Evolutionary conservation across 35 echinoderm and acorn worm genomes (phyloP).

Genomic region (Anneissia japonica): DNA sequence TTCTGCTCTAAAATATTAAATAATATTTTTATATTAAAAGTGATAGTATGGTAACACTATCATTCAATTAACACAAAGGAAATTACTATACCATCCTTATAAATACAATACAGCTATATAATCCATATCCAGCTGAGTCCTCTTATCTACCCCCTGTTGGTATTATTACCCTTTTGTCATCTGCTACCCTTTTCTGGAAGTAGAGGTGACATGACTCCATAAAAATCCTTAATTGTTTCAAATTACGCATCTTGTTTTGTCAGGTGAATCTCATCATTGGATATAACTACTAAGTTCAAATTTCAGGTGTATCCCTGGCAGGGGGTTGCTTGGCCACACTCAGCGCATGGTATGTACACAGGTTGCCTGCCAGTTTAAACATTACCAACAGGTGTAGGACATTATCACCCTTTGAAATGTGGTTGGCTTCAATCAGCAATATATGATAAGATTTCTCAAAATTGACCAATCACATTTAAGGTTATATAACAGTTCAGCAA

Average conservation of each 20-base stretch:
- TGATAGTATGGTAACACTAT: too few species aligned
- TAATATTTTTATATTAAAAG: too few species aligned
- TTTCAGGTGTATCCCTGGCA: not conserved
- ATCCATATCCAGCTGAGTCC: not conserved
- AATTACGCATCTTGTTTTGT: not conserved
- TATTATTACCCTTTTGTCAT: not conserved
- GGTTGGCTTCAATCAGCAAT: not conserved
- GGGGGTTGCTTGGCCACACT: not conserved
- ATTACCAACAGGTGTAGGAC: not conserved
- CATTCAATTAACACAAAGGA: too few species aligned
- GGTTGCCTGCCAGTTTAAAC: not conserved
- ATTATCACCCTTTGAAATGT: not conserved
- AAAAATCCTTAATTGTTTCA: not conserved
- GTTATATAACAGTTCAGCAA: not conserved
- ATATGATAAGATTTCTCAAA: not conserved
- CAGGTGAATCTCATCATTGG: not conserved
- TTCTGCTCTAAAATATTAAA: too few species aligned
- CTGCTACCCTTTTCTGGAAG: not conserved
- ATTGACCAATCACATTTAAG: not conserved
- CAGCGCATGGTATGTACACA: not conserved
- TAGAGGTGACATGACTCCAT: not conserved
- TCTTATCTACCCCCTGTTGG: not conserved
- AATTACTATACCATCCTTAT: too few species aligned
- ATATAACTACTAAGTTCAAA: not conserved
- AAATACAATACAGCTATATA: too few species aligned